Percentiles rank a stretch among this genome's conserved stretches.
Evolutionary conservation across 92 coral and sea anemone genomes (phyloP).

Genomic region (Siderastrea radians): DNA sequence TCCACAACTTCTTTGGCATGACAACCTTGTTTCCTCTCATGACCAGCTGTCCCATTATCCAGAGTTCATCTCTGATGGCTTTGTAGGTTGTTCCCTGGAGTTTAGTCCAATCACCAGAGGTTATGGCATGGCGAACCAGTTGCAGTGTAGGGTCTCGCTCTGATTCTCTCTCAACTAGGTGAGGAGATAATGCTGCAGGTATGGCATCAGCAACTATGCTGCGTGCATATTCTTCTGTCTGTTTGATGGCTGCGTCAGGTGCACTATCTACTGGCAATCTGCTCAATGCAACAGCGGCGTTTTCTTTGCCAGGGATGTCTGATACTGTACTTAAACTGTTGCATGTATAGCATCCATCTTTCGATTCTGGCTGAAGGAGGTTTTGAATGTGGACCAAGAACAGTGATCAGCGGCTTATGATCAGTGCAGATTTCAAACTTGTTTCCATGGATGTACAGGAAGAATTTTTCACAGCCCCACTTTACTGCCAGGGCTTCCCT

Average conservation of each 20-base stretch:
- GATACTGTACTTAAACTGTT: conserved; percentile 43
- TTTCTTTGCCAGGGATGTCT: conserved; percentile 45
- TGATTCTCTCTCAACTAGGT: conserved; percentile 60
- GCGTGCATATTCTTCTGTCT: conserved; percentile 51
- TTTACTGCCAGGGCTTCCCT: conserved; percentile 72
- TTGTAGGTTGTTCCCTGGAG: conserved; percentile 51
- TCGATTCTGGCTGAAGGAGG: conserved; percentile 72
- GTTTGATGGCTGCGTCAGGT: neutral
- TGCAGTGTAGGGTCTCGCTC: conserved; percentile 51
- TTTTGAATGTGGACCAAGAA: conserved; percentile 65
- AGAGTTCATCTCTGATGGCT: conserved; percentile 33
- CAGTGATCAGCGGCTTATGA: conserved; percentile 62
- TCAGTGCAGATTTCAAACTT: conserved; percentile 47
- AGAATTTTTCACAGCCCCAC: conserved; percentile 76
- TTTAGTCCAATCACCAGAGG: conserved; percentile 42
- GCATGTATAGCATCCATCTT: conserved; percentile 64
- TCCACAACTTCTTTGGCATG: too few species aligned
- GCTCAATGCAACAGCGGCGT: conserved; percentile 65
- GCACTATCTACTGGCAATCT: conserved; percentile 51
- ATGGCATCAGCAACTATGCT: conserved; percentile 37
- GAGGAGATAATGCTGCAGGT: conserved; percentile 54
- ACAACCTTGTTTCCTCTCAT: too few species aligned
- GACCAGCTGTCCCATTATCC: too few species aligned
- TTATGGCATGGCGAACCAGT: conserved; percentile 56
- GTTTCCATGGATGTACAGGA: conserved; percentile 28